Base-by-base conservation (phyloP, 2,888 invertebrate genomes). In the Bruchidius siliquastri region DNA sequence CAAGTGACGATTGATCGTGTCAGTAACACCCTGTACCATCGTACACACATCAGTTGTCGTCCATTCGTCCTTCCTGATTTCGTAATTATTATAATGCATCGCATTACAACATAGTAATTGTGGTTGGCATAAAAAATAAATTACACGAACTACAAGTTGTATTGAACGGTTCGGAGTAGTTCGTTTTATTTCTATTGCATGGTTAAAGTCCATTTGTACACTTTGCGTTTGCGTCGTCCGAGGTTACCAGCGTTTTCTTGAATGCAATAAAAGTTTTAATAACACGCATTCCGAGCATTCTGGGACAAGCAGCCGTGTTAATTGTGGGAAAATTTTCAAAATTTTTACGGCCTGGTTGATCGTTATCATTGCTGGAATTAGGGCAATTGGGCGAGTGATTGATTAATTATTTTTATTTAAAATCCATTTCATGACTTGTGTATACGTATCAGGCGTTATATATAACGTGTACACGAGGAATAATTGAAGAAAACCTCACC, bases 11-110 rank as follows among this genome's bases (percentile, higher is more conserved):
- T 8, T 26, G 3, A 8, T 26, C 8, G 2, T 8, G 26, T 26
- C 2, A 26, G 69, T 75, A 75, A 73, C 73, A 67, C 71, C 68
- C 49, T 75, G 73, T 49, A 69, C 49, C 73, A 71, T 49, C 18
- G 8, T 49, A 49, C 49, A 49, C 49, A 49, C 49, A 49, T 49
- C 49, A 49, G 49, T 49, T 49, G 49, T 49, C 49, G 49, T 49
- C 49, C 18, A 71, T 72, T 72, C 72, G 75, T 73, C 73, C 75
- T 75, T 75, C 73, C 71, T 70, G 30, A 75, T 75, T 75, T 71
- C 32, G 68, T 70, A 75, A 74, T 71, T 73, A 73, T 72, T 72
- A 71, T 72, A 75, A 68, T 72, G 73, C 73, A 75, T 73, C 71
- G 49, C 72, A 72, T 74, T 70, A 74, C 72, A 74, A 72, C 72